These are phyloP conservation scores for Alaudala cheleensis DNA, from an alignment of 2,113 vertebrate species.

Conservation along the genomic window DNA sequence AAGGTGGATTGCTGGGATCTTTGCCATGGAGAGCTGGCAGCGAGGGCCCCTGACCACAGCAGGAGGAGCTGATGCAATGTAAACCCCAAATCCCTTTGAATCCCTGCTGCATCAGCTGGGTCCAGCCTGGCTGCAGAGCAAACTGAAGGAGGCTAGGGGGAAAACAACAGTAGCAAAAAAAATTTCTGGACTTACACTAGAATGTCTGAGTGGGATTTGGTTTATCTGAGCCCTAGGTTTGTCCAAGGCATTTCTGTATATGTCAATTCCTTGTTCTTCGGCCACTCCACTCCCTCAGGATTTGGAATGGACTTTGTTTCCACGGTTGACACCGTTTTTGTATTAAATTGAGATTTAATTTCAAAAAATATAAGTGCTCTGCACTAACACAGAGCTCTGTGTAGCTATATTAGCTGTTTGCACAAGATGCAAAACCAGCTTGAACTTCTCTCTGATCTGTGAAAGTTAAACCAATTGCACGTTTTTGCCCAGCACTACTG, in stretches of 20 bases:
- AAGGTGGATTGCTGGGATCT: not conserved
- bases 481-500: not conserved
- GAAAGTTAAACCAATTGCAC: not conserved
- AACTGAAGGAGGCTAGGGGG: not conserved
- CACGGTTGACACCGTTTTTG: not conserved
- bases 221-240: not conserved
- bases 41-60: rapidly evolving
- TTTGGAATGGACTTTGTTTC: not conserved
- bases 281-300: rapidly evolving
- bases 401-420: not conserved
- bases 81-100: not conserved
- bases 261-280: not conserved
- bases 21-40: not conserved
- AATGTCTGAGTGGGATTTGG: not conserved
- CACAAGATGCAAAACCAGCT: not conserved
- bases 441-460: not conserved
- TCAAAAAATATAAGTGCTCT: not conserved
- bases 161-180: rapidly evolving
- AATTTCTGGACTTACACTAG: not conserved
- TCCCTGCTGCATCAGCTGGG: not conserved
- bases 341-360: not conserved
- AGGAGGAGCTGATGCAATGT: not conserved
- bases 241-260: not conserved
- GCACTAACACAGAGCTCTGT: not conserved
- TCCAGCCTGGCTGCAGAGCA: not conserved